Conservation (phyloP, 2,888 invertebrate species). For the Philereme transversata region DNA sequence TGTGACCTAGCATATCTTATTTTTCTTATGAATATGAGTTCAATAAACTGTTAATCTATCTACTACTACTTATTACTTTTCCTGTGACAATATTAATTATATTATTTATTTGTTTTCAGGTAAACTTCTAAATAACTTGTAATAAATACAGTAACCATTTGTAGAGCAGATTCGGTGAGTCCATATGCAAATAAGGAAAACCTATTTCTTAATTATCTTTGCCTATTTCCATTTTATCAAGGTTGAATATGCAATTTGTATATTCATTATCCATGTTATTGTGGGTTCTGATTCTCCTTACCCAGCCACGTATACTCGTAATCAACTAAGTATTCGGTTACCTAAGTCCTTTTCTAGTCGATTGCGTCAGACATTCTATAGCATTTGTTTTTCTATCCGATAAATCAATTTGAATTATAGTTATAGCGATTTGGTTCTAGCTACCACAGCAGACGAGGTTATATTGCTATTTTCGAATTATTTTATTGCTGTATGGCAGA, state of each 20-base stretch:
- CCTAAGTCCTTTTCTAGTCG: background rate
- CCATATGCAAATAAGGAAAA: background rate
- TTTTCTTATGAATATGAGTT: too few relatives aligned
- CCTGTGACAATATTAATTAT: background rate
- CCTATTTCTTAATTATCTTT: too few relatives aligned
- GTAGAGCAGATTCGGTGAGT: constrained; percentile 1
- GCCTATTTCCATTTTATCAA: too few relatives aligned
- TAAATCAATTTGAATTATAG: constrained; percentile 12
- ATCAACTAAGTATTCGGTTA: background rate
- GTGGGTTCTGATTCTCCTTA: too few relatives aligned
- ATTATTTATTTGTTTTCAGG: constrained; percentile 1
- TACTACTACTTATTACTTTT: background rate
- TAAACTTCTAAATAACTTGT: background rate
- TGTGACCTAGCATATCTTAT: too few relatives aligned
- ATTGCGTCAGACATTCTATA: background rate
- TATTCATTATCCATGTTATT: too few relatives aligned
- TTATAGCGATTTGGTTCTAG: background rate
- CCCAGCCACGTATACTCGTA: too few relatives aligned
- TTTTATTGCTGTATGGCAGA: constrained; percentile 3
- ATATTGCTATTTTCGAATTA: background rate
- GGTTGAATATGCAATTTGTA: too few relatives aligned
- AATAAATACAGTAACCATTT: background rate
- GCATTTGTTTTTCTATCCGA: background rate
- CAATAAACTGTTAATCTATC: background rate
- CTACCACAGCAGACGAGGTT: background rate